Conservation (phyloP, 35 echinoderm and acorn worm genomes). For the Lytechinus variegatus region DNA sequence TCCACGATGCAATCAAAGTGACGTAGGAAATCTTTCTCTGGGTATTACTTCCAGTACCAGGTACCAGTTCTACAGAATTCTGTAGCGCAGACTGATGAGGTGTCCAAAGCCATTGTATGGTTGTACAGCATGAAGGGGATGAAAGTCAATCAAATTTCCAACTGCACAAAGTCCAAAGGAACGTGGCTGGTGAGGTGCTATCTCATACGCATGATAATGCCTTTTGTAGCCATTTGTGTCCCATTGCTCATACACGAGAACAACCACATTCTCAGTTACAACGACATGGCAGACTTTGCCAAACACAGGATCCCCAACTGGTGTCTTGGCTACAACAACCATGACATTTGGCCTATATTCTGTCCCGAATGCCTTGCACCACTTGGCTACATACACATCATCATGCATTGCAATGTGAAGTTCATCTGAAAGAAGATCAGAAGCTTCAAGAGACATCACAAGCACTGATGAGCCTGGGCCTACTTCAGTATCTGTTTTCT, state of each 20-base stretch:
- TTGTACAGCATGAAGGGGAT: too few relatives aligned
- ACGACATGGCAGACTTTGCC: constrained; percentile 55
- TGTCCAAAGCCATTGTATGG: too few relatives aligned
- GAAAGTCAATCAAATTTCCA: too few relatives aligned
- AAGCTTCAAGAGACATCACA: constrained; percentile 36
- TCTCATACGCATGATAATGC: constrained; percentile 62
- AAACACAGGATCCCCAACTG: constrained; percentile 45
- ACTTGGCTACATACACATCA: constrained; percentile 63
- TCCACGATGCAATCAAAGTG: too few relatives aligned
- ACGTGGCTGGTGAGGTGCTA: too few relatives aligned
- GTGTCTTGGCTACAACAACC: constrained; percentile 27
- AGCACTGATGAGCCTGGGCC: constrained; percentile 54
- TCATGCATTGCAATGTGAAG: constrained; percentile 23
- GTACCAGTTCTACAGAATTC: too few relatives aligned
- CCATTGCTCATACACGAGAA: constrained; percentile 12
- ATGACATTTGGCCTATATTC: constrained; percentile 44
- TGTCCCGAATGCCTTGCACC: constrained; percentile 22
- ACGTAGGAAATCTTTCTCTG: too few relatives aligned
- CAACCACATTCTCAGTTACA: constrained; percentile 30
- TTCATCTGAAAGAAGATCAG: background rate
- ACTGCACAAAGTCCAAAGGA: too few relatives aligned
- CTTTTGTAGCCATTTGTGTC: constrained; percentile 30
- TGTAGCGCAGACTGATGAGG: too few relatives aligned
- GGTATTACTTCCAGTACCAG: too few relatives aligned
- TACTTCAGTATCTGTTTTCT: constrained; percentile 7